These are phyloP conservation scores for Trogon surrucura DNA, from an alignment of 2,113 vertebrate species.

Conservation along the genomic window DNA sequence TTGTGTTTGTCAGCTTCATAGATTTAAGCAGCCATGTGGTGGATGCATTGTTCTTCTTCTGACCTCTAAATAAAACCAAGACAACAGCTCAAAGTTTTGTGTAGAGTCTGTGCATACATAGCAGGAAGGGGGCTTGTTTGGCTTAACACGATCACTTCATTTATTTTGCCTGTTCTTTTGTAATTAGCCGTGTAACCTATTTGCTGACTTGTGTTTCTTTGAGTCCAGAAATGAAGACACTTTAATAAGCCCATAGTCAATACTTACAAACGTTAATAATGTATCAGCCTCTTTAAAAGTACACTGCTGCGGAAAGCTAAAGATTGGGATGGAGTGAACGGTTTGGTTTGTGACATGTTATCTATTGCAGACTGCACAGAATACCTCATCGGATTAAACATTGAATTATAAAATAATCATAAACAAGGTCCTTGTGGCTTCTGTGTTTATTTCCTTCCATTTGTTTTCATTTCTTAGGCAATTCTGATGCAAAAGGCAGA, in stretches of 20 bases:
- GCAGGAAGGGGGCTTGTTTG: not conserved
- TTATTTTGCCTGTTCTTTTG: not conserved
- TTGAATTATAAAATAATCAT: constrained; percentile 42
- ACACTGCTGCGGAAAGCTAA: not conserved
- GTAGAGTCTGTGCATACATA: not conserved
- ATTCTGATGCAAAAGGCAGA: constrained; percentile 34
- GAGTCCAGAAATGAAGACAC: not conserved
- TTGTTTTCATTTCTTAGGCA: constrained; percentile 47
- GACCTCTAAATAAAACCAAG: not conserved
- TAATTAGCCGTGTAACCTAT: not conserved
- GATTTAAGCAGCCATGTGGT: not conserved
- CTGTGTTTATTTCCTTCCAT: constrained; percentile 50
- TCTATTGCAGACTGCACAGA: not conserved
- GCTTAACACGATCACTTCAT: not conserved
- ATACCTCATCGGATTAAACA: constrained; percentile 36
- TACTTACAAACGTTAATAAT: not conserved
- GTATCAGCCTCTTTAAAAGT: not conserved
- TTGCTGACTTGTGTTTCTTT: not conserved
- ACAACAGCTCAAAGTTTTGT: not conserved
- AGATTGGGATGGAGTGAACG: not conserved
- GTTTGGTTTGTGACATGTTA: not conserved
- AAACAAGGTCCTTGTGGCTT: not conserved
- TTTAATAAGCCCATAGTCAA: not conserved
- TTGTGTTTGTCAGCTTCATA: not conserved
- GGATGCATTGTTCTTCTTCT: not conserved